Base-by-base conservation (phyloP, 2,113 vertebrate genomes). In the Eupsittula cactorum region DNA sequence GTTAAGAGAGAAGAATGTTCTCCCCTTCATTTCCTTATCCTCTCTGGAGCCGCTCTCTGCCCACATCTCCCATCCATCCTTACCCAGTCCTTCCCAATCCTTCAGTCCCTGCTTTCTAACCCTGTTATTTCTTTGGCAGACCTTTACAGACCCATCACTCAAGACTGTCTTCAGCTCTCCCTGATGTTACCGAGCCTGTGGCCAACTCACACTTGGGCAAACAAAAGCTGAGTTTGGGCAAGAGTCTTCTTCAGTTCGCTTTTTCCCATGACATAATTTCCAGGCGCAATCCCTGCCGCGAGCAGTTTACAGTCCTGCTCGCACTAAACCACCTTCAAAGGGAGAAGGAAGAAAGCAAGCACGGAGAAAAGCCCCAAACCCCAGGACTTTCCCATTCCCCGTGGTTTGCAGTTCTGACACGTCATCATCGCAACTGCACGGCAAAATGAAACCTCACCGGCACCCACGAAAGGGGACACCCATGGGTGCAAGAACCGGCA, bases 1-100 rank as follows among this genome's bases (percentile, higher is more conserved):
- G 82, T 97, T 92, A 97, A 75, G 95, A 96, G 92, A 47, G 92
- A 92, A 79, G 92, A 92, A 35, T 4, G 10, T 59, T 87, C 93
- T 96, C 91, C 79, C 39, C 49, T 74, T 84, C 52, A 7, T 59
- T 68, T 85, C 59, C 90, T 95, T 9, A 7, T 52, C 64, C 60
- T 91, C 70, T 91, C 71, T 41, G 33, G 68, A 62, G 80, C 82
- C 65, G 86, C 91, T 88, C 76, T 90, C 94, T 93, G 93, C 88
- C 55, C 57, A 83, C 31, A 1, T 96, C 86, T 93, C 76, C 86
- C 63, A 5, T 75, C 62, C 44, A 20, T 87, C 88, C 87, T 81
- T 59, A 35, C 77, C 90, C 62, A 82, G 55, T 59, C 93, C 79
- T 91, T 86, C 53, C 60, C 75, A 27, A 1, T 62, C 79, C 82